Conservation (phyloP, 2,888 invertebrate genomes). For the Perizoma affinitatum region DNA sequence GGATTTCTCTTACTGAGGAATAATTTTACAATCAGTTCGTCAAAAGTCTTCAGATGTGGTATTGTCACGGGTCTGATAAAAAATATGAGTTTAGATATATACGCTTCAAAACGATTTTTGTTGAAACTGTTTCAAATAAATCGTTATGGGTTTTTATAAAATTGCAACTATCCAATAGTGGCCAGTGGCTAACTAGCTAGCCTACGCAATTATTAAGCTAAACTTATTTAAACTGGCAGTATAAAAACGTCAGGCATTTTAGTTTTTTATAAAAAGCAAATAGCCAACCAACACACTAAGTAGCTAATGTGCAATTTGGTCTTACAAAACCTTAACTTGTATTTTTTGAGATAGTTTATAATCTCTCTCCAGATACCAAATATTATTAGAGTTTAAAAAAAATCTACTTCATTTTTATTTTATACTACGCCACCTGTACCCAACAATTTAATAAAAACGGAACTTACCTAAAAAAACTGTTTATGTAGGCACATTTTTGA, state of each 20-base stretch:
- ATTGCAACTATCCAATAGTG: constrained; percentile 2
- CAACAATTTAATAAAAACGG: constrained; percentile 4
- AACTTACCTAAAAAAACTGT: not conserved
- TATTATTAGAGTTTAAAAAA: not conserved
- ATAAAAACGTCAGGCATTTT: constrained; percentile 26
- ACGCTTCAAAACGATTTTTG: constrained; percentile 18
- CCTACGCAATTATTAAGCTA: constrained; percentile 7
- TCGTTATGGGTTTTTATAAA: constrained; percentile 4
- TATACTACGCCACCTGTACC: constrained; percentile 1
- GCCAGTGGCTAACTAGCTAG: too few relatives aligned
- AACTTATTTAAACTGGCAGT: constrained; percentile 23
- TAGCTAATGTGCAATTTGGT: constrained; percentile 15
- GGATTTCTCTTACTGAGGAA: constrained; percentile 49
- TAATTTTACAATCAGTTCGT: constrained; percentile 58
- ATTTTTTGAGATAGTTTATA: constrained; percentile 47
- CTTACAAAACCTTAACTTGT: constrained; percentile 14
- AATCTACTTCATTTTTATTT: not conserved
- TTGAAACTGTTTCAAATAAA: not conserved
- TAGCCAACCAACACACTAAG: constrained; percentile 6
- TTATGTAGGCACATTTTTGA: constrained; percentile 13
- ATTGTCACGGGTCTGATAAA: constrained; percentile 57
- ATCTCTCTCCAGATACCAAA: constrained; percentile 51
- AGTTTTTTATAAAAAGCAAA: constrained; percentile 5
- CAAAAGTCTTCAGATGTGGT: constrained; percentile 55
- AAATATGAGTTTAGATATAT: constrained; percentile 11